Evolutionary conservation across 2,113 vertebrate genomes (phyloP).

Genomic region (Rhinopithecus roxellana): DNA sequence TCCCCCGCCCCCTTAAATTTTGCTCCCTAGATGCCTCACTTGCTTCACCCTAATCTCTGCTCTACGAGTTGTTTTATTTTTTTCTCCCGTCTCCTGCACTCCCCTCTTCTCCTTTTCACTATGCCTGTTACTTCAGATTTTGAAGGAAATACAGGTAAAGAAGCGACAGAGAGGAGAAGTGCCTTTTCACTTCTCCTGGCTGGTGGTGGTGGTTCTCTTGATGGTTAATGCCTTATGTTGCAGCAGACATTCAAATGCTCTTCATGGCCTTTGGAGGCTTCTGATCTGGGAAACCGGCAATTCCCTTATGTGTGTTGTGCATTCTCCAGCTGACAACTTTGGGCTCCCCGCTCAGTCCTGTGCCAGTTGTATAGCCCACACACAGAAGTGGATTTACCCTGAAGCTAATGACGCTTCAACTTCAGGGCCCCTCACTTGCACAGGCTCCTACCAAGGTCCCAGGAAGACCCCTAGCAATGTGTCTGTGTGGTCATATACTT

Average conservation of each 20-base stretch:
- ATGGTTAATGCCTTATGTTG: background rate
- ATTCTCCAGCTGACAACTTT: background rate
- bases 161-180: background rate
- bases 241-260: background rate
- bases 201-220: background rate
- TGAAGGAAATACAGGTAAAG: background rate
- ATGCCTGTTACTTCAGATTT: background rate
- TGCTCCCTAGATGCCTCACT: background rate
- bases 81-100: background rate
- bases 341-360: background rate
- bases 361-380: background rate
- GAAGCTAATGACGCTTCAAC: background rate
- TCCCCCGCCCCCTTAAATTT: fast-evolving
- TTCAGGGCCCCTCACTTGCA: background rate
- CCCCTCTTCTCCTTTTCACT: background rate
- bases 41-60: background rate
- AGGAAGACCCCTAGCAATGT: background rate
- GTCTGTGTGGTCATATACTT: background rate
- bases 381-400: background rate
- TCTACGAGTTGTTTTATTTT: background rate
- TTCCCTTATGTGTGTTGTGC: background rate
- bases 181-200: background rate
- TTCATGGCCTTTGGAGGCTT: background rate
- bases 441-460: background rate
- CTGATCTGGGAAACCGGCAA: background rate